Percentiles rank a stretch among this genome's conserved stretches.
These are phyloP conservation scores for Sylvia borin DNA, from an alignment of 2,797 vertebrate genomes.

Conservation along the genomic window DNA sequence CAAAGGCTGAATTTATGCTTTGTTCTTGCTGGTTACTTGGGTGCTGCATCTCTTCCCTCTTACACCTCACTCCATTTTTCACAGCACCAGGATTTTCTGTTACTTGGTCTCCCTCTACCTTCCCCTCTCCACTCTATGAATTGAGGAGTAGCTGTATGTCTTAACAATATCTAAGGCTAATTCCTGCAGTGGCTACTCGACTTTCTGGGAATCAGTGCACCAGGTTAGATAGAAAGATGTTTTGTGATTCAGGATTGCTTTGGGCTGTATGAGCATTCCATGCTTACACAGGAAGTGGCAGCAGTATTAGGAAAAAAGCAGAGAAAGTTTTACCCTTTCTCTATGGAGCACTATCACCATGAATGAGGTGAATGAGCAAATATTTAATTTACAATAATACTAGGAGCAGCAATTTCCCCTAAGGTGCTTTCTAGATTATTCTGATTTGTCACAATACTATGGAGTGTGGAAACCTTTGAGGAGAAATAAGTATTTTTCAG, in stretches of 20 bases:
- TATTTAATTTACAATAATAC: neutral
- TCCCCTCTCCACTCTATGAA: neutral
- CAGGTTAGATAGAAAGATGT: neutral
- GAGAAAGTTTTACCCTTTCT: neutral
- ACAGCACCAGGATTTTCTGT: neutral
- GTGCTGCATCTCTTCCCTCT: neutral
- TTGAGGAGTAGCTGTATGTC: neutral
- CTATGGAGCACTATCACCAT: neutral
- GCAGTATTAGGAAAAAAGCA: neutral
- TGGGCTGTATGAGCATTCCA: neutral
- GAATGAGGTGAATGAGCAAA: neutral
- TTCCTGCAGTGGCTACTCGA: neutral
- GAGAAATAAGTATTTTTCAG: slow-evolving; percentile 4
- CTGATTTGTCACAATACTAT: neutral
- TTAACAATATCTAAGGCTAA: neutral
- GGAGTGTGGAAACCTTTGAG: neutral
- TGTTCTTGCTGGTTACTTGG: neutral
- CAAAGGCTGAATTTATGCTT: slow-evolving; percentile 13
- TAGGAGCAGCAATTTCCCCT: neutral
- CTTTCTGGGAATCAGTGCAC: neutral
- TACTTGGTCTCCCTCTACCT: neutral
- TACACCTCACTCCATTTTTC: neutral
- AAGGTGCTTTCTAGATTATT: neutral
- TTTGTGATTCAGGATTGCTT: neutral
- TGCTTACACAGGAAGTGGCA: neutral